Base-by-base conservation (phyloP, 2,797 vertebrate genomes). In the Pseudomugil tenellus region DNA sequence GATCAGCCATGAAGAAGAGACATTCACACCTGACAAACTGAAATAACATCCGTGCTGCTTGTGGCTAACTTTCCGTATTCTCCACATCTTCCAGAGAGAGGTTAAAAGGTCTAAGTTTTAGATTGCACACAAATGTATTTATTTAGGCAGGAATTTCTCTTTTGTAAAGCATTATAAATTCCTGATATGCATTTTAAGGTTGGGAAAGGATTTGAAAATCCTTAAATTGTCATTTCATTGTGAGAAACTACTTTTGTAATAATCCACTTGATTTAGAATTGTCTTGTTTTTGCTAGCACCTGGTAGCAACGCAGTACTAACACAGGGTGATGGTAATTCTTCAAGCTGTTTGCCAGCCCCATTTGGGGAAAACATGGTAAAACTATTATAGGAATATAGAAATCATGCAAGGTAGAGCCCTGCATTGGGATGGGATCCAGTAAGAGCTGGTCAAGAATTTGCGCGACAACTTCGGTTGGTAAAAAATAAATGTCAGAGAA, bases 1-100 rank as follows among this genome's bases (percentile, higher is more conserved):
- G 71, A 84, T 79, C 84, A 29, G 16, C 64, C 4, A 41, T 69
- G 60, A 81, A 74, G 56, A 79, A 70, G 67, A 58, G 41, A 72
- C 19, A 26, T 84, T 84, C 72, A 76, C 70, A 74, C 70, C 77
- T 80, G 79, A 86, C 76, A 77, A 80, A 79, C 81, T 72, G 68
- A 84, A 85, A 87, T 65, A 67, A 37, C 51, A 43, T 70, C 69
- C 32, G 16, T 53, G 67, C 23, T 63, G 64, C 69, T 74, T 62
- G 66, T 74, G 76, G 65, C 63, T 55, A 80, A 59, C 70, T 46
- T 53, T n/a, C 68, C 49, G 74, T 73, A 52, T 64, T 35, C 39
- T 77, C 31, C n/a, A 21, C 3, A 46, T n/a, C 9, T 64, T 75
- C 51, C 1, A 48, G 66, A 41, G 67, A 67, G 56, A 61, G 28